Evolutionary conservation across 2,797 vertebrate species (phyloP), one percentile per base, ranked within the genome.

Genomic region (Rhabdomys pumilio): DNA sequence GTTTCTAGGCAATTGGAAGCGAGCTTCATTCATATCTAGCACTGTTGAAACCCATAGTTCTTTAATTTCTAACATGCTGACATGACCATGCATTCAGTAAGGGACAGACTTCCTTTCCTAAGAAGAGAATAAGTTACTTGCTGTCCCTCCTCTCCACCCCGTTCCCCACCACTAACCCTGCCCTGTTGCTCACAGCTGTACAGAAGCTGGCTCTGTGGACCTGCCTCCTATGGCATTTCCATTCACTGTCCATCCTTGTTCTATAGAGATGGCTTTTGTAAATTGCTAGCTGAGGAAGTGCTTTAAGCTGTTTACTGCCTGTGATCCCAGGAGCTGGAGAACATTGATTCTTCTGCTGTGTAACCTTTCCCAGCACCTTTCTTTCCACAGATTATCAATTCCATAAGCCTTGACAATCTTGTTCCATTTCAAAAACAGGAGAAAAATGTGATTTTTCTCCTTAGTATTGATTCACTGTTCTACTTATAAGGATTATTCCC

Each of bases 381-480:
- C 14, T 17, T 67, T 57, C 65, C 4, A 53, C 6, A 47, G 11
- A 65, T n/a, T 90, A 88, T 93, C 41, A 3, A 31, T 84, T 91
- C 63, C 15, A 10, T 61, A 44, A 67, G 12, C 41, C 84, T 89
- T 89, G 24, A 85, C 86, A 91, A 92, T 79, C 24, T 88, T 79
- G 34, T 67, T 12, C 38, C 5, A 34, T 50, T 94, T 93, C 50
- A n/a, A 81, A 97, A 93, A 41, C 9, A 81, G n/a, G 75, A 90
- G 31, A n/a, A 89, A 94, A 50, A 24, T 17, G 2, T 17, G 8
- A 67, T 81, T 72, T 94, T 72, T 80, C 61, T 90, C 59, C 65
- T 76, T 14, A n/a, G 44, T 41, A 53, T 57, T 31, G 38, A 44
- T 59, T 53, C 17, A 26, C 7, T 59, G 15, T 81, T 91, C 50